These are phyloP conservation scores for Colossoma macropomum DNA, from an alignment of 2,113 vertebrate genomes.

Conservation along the genomic window DNA sequence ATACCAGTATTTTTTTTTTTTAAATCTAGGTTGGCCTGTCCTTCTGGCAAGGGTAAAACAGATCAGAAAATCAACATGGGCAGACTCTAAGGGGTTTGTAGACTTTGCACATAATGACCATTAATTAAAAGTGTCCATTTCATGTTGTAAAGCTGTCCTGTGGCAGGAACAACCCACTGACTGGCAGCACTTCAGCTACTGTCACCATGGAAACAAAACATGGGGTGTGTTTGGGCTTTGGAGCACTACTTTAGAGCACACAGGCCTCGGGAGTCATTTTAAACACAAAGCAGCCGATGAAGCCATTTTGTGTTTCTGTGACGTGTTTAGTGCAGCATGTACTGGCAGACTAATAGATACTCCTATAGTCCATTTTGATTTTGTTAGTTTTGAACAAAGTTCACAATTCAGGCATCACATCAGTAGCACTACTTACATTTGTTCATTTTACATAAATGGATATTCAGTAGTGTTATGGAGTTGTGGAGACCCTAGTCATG, in stretches of 20 bases:
- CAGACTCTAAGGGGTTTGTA: slow-evolving; percentile 49
- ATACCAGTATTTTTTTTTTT: slow-evolving; percentile 37
- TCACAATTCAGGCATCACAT: no score
- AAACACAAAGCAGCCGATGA: not conserved
- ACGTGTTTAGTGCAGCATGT: not conserved
- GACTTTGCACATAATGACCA: slow-evolving; percentile 51
- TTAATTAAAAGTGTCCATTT: slow-evolving; percentile 63
- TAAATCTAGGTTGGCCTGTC: slow-evolving; percentile 36
- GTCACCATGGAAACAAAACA: slow-evolving; percentile 76
- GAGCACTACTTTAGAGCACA: slow-evolving; percentile 31
- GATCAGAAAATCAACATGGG: slow-evolving; percentile 60
- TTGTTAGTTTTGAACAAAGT: no score
- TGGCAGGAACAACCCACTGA: slow-evolving; percentile 33
- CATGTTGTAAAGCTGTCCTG: slow-evolving; percentile 63
- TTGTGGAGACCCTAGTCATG: no score
- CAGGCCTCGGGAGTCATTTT: not conserved
- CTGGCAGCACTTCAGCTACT: slow-evolving; percentile 52
- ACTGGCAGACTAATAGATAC: no score
- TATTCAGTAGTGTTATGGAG: no score
- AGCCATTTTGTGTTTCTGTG: slow-evolving; percentile 4
- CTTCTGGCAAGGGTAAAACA: slow-evolving; percentile 51
- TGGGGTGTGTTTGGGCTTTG: slow-evolving; percentile 67
- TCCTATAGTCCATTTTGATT: no score
- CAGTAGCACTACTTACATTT: no score
- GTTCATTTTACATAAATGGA: no score